These are phyloP conservation scores for Drosophila picticornis DNA, from an alignment of 2,888 invertebrate species.

Conservation along the genomic window DNA sequence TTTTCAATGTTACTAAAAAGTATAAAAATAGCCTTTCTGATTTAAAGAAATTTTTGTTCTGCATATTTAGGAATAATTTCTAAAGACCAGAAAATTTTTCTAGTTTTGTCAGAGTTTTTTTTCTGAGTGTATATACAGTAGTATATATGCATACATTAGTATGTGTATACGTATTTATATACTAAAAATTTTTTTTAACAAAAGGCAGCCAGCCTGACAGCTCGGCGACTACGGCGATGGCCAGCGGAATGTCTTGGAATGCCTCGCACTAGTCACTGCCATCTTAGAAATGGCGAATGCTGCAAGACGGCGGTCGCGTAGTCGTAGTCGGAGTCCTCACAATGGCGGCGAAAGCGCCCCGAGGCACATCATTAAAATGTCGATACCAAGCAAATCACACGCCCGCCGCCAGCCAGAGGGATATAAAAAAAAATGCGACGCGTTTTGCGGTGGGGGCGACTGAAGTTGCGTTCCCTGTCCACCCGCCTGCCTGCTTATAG, in stretches of 20 bases:
- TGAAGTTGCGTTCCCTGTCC: conserved; percentile 16
- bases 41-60: too few relatives aligned
- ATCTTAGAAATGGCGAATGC: conserved; percentile 53
- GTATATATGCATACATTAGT: conserved; percentile 8
- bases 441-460: conserved; percentile 59
- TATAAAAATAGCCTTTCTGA: neutral
- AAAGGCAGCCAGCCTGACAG: conserved; percentile 54
- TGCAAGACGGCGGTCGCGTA: conserved; percentile 58
- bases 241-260: conserved; percentile 63
- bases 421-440: conserved; percentile 61
- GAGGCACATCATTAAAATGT: conserved; percentile 84
- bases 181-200: conserved; percentile 27
- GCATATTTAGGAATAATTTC: too few relatives aligned
- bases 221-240: conserved; percentile 52
- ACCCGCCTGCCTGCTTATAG: conserved; percentile 5
- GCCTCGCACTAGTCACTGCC: conserved; percentile 29
- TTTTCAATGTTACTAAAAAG: too few relatives aligned
- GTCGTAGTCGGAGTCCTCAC: conserved; percentile 39
- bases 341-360: conserved; percentile 69
- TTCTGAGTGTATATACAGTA: neutral
- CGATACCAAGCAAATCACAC: conserved; percentile 83
- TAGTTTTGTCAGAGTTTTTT: neutral
- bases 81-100: neutral
- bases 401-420: conserved; percentile 68
- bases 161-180: conserved; percentile 12